Evolutionary conservation across 2,797 vertebrate species (phyloP).

Genomic region (Antennarius maculatus): DNA sequence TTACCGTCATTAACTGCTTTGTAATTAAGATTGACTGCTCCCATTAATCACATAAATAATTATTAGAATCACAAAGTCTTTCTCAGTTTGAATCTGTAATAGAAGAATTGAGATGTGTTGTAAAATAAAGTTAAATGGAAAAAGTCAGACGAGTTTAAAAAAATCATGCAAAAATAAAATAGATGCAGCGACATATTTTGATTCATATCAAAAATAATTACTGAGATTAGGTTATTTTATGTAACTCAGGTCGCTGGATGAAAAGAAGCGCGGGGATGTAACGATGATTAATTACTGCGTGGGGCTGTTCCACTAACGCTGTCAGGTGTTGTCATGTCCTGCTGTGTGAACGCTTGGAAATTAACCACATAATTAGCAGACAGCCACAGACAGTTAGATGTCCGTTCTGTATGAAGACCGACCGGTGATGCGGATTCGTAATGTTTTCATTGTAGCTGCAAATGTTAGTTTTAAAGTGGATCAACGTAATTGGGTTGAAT

Average conservation of each 20-base stretch:
- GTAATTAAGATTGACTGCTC: slow-evolving; percentile 37
- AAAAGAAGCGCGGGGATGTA: not conserved
- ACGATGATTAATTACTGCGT: not conserved
- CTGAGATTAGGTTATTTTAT: not conserved
- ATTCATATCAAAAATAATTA: not conserved
- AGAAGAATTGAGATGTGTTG: not conserved
- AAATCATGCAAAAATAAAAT: no score
- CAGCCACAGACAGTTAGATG: slow-evolving; percentile 18
- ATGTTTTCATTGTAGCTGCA: not conserved
- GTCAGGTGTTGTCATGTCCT: slow-evolving; percentile 33
- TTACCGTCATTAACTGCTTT: slow-evolving; percentile 23
- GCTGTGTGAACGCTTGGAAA: slow-evolving; percentile 31
- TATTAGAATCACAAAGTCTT: slow-evolving; percentile 1
- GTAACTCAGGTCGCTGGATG: not conserved
- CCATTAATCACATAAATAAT: slow-evolving; percentile 36
- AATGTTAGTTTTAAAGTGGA: not conserved
- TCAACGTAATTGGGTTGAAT: not conserved
- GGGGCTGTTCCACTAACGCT: not conserved
- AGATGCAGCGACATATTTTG: not conserved
- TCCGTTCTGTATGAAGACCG: not conserved
- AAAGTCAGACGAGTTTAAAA: not conserved
- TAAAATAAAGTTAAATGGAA: not conserved
- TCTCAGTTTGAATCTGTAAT: slow-evolving; percentile 2
- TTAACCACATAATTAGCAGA: slow-evolving; percentile 34
- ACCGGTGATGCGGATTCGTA: not conserved